Evolutionary conservation across 2,888 invertebrate genomes (phyloP).

Genomic region (Melitaea athalia): DNA sequence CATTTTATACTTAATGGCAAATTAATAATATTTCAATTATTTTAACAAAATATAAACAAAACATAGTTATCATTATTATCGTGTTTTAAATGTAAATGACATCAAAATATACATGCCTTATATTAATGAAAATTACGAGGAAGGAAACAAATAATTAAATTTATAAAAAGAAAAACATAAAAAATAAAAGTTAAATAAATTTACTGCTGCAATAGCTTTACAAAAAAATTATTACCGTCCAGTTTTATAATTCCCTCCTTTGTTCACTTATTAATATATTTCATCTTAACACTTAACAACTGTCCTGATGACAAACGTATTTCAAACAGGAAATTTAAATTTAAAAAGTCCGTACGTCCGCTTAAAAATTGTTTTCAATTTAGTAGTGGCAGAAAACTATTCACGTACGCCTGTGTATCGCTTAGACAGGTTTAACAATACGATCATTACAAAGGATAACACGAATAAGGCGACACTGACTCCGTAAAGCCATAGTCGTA

Average conservation of each 20-base stretch:
- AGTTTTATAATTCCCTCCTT: constrained; percentile 66
- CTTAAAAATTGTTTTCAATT: constrained; percentile 35
- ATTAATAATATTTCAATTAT: background rate
- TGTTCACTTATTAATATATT: constrained; percentile 68
- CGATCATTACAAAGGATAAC: constrained; percentile 65
- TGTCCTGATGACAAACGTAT: constrained; percentile 39
- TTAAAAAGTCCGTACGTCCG: constrained; percentile 32
- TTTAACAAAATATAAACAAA: too few species aligned
- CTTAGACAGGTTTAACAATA: constrained; percentile 56
- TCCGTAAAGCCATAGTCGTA: constrained; percentile 60
- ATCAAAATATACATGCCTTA: background rate
- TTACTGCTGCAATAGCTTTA: background rate
- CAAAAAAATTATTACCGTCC: constrained; percentile 59
- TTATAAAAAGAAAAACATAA: background rate
- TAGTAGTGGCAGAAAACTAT: constrained; percentile 46
- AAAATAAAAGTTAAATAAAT: background rate
- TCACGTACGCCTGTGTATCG: constrained; percentile 55
- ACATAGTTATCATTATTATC: too few species aligned
- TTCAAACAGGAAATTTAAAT: constrained; percentile 33
- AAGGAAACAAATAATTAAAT: background rate
- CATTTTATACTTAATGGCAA: too few species aligned
- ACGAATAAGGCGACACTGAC: constrained; percentile 52
- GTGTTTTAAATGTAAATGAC: background rate
- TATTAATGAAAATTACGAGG: background rate
- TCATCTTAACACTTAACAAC: constrained; percentile 61